Percentiles rank a stretch among this genome's conserved stretches.
phyloP scores from a whole-genome alignment of 2,797 vertebrate genomes.

The Pteronotus mesoamericanus region DNA sequence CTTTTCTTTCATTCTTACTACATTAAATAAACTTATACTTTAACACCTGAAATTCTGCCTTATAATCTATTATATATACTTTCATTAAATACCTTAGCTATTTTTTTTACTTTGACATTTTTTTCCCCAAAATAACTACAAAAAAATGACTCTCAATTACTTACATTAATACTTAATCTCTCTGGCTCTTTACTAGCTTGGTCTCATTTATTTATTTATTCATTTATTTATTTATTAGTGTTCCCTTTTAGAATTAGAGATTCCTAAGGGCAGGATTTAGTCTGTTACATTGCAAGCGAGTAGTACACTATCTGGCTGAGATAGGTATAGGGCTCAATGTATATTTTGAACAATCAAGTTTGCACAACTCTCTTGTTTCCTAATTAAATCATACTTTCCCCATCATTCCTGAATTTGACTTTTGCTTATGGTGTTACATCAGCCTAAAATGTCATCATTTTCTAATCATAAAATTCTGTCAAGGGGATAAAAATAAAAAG shows the following conservation, averaged over 20 bases:
- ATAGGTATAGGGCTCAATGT: background rate
- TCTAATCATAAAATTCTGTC: background rate
- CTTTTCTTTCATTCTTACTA: background rate
- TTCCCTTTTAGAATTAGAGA: background rate
- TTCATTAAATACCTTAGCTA: background rate
- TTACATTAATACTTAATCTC: background rate
- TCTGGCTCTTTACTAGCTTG: background rate
- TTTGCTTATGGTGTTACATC: background rate
- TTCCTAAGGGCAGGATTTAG: background rate
- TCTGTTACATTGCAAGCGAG: background rate
- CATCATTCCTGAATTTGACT: background rate
- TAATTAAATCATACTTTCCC: background rate
- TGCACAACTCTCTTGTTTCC: background rate
- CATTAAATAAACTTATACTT: background rate
- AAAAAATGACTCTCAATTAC: background rate
- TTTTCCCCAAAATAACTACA: background rate
- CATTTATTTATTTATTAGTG: background rate
- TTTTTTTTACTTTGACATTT: background rate
- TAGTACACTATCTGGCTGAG: background rate
- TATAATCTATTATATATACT: background rate
- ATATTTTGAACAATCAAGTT: background rate
- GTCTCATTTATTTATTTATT: background rate
- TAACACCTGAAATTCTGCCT: background rate
- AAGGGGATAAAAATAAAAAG: background rate
- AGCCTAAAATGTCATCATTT: background rate